Evolutionary conservation across 2,888 invertebrate genomes (phyloP).

Genomic region (Xanthia icteritia): DNA sequence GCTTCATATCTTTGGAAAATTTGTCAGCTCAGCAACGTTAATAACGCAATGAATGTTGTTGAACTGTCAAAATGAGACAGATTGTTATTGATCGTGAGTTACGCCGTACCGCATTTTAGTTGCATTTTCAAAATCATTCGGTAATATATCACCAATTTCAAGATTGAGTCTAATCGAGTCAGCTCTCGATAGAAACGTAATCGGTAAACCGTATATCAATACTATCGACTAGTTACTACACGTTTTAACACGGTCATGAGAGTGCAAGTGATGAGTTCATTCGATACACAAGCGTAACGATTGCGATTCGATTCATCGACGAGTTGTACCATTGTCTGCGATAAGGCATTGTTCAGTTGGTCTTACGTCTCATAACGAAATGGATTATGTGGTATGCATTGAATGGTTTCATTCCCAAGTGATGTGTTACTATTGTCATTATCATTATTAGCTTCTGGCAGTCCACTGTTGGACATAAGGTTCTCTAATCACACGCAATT

Average conservation of each 20-base stretch:
- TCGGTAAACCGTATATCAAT: constrained; percentile 14
- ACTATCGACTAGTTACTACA: constrained; percentile 6
- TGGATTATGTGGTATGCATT: constrained; percentile 8
- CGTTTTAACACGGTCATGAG: constrained; percentile 46
- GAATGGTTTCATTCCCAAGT: neutral
- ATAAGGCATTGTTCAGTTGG: constrained; percentile 35
- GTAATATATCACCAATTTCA: neutral
- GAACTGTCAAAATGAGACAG: too few relatives aligned
- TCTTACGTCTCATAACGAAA: constrained; percentile 20
- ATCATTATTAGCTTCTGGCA: neutral
- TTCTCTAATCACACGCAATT: neutral
- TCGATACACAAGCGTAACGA: constrained; percentile 52
- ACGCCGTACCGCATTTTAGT: neutral
- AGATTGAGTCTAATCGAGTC: constrained; percentile 2
- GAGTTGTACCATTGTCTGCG: constrained; percentile 41
- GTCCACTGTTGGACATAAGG: neutral
- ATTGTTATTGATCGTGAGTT: too few relatives aligned
- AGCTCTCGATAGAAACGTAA: constrained; percentile 39
- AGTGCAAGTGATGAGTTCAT: constrained; percentile 60
- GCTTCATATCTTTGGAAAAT: too few relatives aligned
- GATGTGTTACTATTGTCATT: constrained; percentile 14
- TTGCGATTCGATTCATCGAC: constrained; percentile 56
- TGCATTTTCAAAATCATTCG: neutral
- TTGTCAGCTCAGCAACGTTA: too few relatives aligned
- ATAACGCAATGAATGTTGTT: too few relatives aligned